These are phyloP conservation scores for Trichogramma evanescens DNA, from an alignment of 2,888 invertebrate genomes.

Conservation along the genomic window DNA sequence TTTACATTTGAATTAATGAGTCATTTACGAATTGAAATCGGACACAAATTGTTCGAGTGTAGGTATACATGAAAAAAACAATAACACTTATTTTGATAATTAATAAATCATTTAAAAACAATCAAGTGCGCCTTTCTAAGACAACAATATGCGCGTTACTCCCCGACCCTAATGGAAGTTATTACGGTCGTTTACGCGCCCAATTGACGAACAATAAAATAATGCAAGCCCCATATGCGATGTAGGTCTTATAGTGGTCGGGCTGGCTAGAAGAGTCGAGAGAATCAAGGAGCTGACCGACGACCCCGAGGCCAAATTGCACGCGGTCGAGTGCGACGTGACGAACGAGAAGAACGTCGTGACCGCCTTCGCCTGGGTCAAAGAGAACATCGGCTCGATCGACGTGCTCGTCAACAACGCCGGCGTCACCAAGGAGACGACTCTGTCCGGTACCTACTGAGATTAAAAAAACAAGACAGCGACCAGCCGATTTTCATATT, in stretches of 20 bases:
- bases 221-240: no score
- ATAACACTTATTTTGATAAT: no score
- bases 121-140: no score
- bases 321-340: conserved; percentile 39
- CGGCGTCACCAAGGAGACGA: conserved; percentile 38
- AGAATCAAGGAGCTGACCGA: conserved; percentile 42
- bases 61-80: no score
- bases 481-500: background rate
- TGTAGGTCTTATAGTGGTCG: conserved; percentile 44
- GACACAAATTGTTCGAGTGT: no score
- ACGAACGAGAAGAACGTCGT: conserved; percentile 38
- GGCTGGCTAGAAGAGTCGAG: conserved; percentile 47
- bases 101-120: no score
- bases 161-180: no score
- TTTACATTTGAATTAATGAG: no score
- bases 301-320: conserved; percentile 44
- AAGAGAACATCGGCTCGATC: conserved; percentile 37
- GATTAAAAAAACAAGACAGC: background rate
- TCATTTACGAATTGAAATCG: no score
- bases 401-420: conserved; percentile 45
- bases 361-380: conserved; percentile 37
- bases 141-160: no score
- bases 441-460: conserved; percentile 30
- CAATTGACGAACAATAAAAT: no score
- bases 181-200: no score